These are phyloP conservation scores for Prionace glauca DNA, from an alignment of 2,797 vertebrate species.

Conservation along the genomic window DNA sequence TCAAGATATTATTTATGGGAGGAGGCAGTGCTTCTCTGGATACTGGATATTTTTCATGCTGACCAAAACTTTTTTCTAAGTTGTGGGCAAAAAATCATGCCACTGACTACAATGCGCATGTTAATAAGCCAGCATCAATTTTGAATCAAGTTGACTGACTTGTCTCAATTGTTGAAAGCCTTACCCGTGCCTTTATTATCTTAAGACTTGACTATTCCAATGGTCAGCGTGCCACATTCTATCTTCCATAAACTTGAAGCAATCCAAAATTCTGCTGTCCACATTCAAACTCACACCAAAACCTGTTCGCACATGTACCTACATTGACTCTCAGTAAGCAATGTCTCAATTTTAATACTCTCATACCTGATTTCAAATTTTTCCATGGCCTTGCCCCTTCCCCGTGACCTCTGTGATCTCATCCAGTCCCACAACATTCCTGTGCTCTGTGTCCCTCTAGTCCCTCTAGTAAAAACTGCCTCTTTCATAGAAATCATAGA, in stretches of 20 bases:
- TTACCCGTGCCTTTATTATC: background rate
- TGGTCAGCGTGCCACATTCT: background rate
- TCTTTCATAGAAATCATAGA: too few relatives aligned
- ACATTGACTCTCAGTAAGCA: background rate
- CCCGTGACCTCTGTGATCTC: background rate
- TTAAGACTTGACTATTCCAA: background rate
- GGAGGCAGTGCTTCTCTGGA: background rate
- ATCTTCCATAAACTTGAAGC: background rate
- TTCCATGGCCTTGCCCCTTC: background rate
- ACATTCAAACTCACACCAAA: background rate
- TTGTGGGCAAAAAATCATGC: background rate
- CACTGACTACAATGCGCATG: background rate
- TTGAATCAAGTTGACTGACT: background rate
- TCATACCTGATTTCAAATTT: background rate
- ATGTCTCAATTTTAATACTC: background rate
- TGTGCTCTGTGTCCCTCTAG: background rate
- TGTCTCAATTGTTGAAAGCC: background rate
- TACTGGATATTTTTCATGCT: background rate
- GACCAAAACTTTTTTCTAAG: background rate
- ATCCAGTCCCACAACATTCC: background rate
- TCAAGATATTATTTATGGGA: background rate
- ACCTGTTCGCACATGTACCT: background rate
- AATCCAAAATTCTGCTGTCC: background rate
- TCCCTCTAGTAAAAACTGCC: background rate
- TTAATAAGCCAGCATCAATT: background rate